Evolutionary conservation across 2,797 vertebrate genomes (phyloP).

Genomic region (Choloepus didactylus): DNA sequence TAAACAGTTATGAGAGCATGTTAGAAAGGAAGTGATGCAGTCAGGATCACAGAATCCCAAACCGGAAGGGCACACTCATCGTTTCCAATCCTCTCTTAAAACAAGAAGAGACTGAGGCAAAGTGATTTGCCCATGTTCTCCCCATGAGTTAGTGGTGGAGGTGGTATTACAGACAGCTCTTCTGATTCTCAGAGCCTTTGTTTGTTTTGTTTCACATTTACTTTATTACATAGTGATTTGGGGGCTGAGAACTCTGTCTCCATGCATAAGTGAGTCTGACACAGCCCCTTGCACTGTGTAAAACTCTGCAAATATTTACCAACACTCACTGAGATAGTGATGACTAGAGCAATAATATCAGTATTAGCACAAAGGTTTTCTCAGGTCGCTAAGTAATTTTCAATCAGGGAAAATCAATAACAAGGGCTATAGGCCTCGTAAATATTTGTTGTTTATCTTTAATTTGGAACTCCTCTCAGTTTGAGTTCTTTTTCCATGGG

Average conservation of each 20-base stretch:
- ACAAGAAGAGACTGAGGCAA: background rate
- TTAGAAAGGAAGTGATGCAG: background rate
- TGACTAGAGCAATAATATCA: background rate
- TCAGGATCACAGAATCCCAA: conserved; percentile 24
- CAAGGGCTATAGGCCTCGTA: background rate
- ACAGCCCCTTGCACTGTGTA: background rate
- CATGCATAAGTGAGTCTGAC: no score
- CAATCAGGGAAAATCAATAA: background rate
- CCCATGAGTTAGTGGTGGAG: background rate
- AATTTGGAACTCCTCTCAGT: conserved; percentile 21
- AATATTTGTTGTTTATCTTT: conserved; percentile 10
- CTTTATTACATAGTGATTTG: background rate
- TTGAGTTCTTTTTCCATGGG: conserved; percentile 17
- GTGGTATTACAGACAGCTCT: background rate
- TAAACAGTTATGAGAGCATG: background rate
- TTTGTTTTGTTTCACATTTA: background rate
- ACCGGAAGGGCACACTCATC: background rate
- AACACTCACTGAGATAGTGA: background rate
- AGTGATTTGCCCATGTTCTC: background rate
- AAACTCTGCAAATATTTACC: background rate
- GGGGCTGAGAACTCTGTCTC: background rate
- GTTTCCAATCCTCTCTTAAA: background rate
- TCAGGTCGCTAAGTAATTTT: background rate
- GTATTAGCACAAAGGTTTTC: background rate
- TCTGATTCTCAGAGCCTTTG: background rate